phyloP scores from a whole-genome alignment of 2,888 invertebrate genomes.

The Smittia sp. region DNA sequence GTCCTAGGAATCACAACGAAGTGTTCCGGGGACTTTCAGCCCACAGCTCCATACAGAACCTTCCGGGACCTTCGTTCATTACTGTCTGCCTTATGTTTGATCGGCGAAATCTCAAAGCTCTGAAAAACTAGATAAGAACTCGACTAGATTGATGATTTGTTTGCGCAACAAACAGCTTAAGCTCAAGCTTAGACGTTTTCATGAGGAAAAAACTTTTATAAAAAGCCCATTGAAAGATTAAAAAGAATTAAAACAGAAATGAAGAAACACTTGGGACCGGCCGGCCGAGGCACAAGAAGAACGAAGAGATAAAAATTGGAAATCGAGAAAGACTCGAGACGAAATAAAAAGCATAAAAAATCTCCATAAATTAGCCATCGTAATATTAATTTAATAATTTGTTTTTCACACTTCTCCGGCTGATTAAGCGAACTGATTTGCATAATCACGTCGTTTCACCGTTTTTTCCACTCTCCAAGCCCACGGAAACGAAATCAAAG shows the following conservation, averaged over 20 bases:
- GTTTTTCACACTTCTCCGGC: conserved; percentile 41
- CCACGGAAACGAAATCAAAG: neutral
- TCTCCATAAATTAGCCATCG: conserved; percentile 37
- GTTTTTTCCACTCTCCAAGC: conserved; percentile 9
- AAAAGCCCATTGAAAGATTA: neutral
- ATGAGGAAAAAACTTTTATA: neutral
- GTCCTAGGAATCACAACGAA: too few relatives aligned
- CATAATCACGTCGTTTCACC: conserved; percentile 38
- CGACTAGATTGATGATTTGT: conserved; percentile 6
- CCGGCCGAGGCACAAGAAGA: neutral
- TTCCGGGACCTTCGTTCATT: neutral
- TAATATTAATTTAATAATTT: conserved; percentile 41
- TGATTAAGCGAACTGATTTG: conserved; percentile 40
- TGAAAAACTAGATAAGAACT: neutral
- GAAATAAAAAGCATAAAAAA: conserved; percentile 29
- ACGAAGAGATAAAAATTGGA: conserved; percentile 1
- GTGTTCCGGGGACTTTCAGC: too few relatives aligned
- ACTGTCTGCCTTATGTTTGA: too few relatives aligned
- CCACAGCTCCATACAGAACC: too few relatives aligned
- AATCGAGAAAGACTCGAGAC: neutral
- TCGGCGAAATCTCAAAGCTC: too few relatives aligned
- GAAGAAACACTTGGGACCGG: neutral
- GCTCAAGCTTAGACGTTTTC: conserved; percentile 6
- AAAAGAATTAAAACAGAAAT: conserved; percentile 14
- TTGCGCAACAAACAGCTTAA: conserved; percentile 20